Evolutionary conservation across 2,888 invertebrate genomes (phyloP).

Genomic region (Clanis bilineata): DNA sequence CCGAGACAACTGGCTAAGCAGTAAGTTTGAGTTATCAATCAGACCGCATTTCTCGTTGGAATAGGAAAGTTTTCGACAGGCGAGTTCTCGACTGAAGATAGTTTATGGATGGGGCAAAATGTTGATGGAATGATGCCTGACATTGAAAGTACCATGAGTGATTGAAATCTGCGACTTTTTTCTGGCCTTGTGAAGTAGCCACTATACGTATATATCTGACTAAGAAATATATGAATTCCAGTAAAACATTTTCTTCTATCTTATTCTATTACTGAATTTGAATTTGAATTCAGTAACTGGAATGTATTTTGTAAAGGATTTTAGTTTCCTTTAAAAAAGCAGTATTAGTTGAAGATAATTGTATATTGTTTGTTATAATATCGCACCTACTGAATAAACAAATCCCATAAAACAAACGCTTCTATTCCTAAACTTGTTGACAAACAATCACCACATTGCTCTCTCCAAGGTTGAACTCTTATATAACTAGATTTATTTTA

Average conservation of each 20-base stretch:
- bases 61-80: background rate
- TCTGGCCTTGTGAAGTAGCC: too few species aligned
- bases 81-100: background rate
- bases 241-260: background rate
- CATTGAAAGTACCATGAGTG: too few species aligned
- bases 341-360: too few species aligned
- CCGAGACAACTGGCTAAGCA: background rate
- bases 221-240: too few species aligned
- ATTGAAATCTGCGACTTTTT: too few species aligned
- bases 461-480: conserved; percentile 25
- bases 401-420: background rate
- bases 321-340: background rate
- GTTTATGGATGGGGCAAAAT: background rate
- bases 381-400: background rate
- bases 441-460: background rate
- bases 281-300: too few species aligned
- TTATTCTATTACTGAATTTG: too few species aligned
- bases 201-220: too few species aligned
- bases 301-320: too few species aligned
- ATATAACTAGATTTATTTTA: conserved; percentile 29
- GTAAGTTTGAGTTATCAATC: background rate
- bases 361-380: too few species aligned
- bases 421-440: conserved; percentile 5
- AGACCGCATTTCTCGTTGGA: conserved; percentile 2
- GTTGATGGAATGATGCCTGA: background rate